Evolutionary conservation across 1,140 invertebrate species (phyloP), one percentile per base, ranked within the genome.

Genomic region (Vanessa atalanta): DNA sequence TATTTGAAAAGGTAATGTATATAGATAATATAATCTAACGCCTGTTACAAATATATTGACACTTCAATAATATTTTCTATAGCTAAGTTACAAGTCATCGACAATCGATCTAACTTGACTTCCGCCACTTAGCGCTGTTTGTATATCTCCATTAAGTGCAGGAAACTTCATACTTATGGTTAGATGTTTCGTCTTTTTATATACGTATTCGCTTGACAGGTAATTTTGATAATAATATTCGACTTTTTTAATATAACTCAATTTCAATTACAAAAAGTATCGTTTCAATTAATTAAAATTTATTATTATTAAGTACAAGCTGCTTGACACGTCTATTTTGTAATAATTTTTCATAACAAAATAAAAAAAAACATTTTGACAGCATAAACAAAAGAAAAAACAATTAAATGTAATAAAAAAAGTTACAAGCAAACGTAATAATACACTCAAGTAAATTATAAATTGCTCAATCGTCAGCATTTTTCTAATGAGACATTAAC

Each of bases 91-190:
- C 57, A 61, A 61, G 57, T 61, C 57, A 61, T 61, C 31, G 57
- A 15, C 31, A 15, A 61, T 61, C 57, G 57, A 61, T 61, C 57
- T 61, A 61, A 31, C n/a, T 61, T 15, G 13, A n/a, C 57, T 61
- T 61, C 57, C 57, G 57, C 66, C 66, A 69, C 66, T 69, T 69
- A 69, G 66, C 66, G 53, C n/a, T 65, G 47, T 47, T 60, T 43
- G 53, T 55, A 37, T 57, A 57, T 53, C 65, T 67, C 66, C 66
- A 69, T 69, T 69, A 69, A 16, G 26, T 15, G 47, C 66, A 69
- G 66, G 66, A 60, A 69, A 26, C 57, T 61, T 61, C 31, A 31
- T n/a, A n/a, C 23, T 61, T 61, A 61, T 8, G 57, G 57, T 15
- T 12, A 26, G 20, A 55, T 55, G n/a, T 55, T 55, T 4, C 26